Base-by-base conservation (phyloP, 1,140 invertebrate genomes). In the Caerostris extrusa region DNA sequence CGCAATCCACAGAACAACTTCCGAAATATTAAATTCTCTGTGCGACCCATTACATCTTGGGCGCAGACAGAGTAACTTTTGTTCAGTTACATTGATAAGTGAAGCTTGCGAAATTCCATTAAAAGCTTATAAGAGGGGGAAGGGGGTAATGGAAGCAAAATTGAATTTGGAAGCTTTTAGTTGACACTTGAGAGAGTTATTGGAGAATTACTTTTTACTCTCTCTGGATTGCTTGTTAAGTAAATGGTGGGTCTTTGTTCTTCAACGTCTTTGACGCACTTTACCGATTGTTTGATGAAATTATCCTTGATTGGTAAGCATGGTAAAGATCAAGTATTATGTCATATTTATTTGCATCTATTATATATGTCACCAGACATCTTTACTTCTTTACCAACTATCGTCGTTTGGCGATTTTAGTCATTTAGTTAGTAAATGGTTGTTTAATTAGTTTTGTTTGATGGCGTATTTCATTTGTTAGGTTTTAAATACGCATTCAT, bases 31-130 rank as follows among this genome's bases (percentile, higher is more conserved):
- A 77, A 77, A 77, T 77, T 77, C 50, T 34, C 71, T 5, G 71
- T 50, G 7, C 34, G 0, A 19, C 50, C 71, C 71, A 77, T 77
- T 77, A 77, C 34, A 50, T 50, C 10, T 3, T 10, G 19, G 1
- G 50, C 19, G 5, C 71, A 50, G 71, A 77, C 71, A 77, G 19
- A 77, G 71, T 77, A 77, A 77, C 71, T 53, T n/a, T 77, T 7
- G 71, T 77, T 77, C 50, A 34, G 71, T 77, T 77, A 77, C 71
- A 77, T 77, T 77, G 71, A 77, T 77, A 53, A 53, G 7, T 50
- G 71, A 77, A 12, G 71, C 71, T 77, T 77, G 71, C 7, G 71
- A 34, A 77, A 77, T 53, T 77, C 71, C 71, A 77, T 77, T 77
- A 77, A 77, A 53, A 50, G 50, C 71, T 77, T 53, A 34, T 50